Base-by-base conservation (phyloP, 2,113 vertebrate species). In the Saccopteryx leptura region DNA sequence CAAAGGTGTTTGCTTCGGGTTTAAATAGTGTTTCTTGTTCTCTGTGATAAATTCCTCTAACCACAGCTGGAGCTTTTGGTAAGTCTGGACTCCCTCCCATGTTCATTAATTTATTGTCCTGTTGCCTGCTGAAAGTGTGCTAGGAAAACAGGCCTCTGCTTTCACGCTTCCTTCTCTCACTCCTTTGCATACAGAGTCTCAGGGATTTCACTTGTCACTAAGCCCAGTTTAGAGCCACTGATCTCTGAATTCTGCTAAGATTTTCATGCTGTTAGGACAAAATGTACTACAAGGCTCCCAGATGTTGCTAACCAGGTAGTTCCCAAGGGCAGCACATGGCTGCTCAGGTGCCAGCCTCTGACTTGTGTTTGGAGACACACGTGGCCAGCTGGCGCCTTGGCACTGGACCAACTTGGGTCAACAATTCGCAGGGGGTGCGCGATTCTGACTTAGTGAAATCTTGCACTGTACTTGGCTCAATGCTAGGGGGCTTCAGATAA, bases 241-340 rank as follows among this genome's bases (percentile, higher is more conserved):
- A 76, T 61, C 71, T 87, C 76, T 92, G 90, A 86, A 63, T 84
- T 92, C 60, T 71, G 75, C 75, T 79, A 66, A 54, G 4, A 66
- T 75, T 66, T 66, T 66, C 66, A 11, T 56, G 87, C 94, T 94
- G 9, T 75, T 93, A 87, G 23, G 89, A 23, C 60, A 60, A 54
- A 94, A 72, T 79, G 52, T 23, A 68, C 31, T 86, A 72, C 87
- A 81, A 63, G 60, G 10, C 31, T 88, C 78, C 91, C 81, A 90
- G 83, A 74, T 91, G 79, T 68, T 92, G 46, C 63, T 69, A 8
- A 24, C 3, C 11, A 21, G n/a, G 26, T 15, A 23, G 80, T 92
- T 95, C 52, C 68, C 63, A 76, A 87, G 26, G 80, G 78, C 66
- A 81, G 28, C 3, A 2, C n/a, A n/a, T 66, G 24, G 24, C 66